These are phyloP conservation scores for Rhadinocentrus ornatus DNA, from an alignment of 2,797 vertebrate genomes.

Conservation along the genomic window DNA sequence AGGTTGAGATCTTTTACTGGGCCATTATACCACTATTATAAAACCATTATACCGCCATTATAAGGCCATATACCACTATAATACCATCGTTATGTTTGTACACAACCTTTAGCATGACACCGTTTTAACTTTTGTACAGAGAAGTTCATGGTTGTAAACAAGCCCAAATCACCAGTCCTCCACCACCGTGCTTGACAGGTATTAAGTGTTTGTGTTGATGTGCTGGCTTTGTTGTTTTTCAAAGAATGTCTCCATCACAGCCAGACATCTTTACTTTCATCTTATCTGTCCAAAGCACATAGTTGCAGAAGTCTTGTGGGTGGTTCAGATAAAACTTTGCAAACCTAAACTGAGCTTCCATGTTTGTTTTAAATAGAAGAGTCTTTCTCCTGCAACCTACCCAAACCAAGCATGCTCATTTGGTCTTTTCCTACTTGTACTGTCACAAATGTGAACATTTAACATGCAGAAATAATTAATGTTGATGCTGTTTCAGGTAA, in stretches of 20 bases:
- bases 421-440: neutral
- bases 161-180: neutral
- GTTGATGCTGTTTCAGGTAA: conserved; percentile 24
- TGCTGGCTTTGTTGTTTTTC: too few species aligned
- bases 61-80: too few species aligned
- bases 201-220: neutral
- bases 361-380: neutral
- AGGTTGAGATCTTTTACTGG: too few species aligned
- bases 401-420: too few species aligned
- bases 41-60: too few species aligned
- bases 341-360: too few species aligned
- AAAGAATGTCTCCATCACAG: neutral
- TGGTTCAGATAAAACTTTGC: too few species aligned
- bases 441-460: neutral
- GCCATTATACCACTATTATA: too few species aligned
- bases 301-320: neutral
- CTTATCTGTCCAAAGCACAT: neutral
- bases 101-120: too few species aligned
- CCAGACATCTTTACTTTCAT: neutral
- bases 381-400: neutral
- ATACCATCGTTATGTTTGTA: neutral
- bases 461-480: neutral
- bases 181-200: neutral
- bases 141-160: neutral
- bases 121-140: neutral